These are phyloP conservation scores for Eulimnadia texana DNA, from an alignment of 1,140 invertebrate genomes.

Conservation along the genomic window DNA sequence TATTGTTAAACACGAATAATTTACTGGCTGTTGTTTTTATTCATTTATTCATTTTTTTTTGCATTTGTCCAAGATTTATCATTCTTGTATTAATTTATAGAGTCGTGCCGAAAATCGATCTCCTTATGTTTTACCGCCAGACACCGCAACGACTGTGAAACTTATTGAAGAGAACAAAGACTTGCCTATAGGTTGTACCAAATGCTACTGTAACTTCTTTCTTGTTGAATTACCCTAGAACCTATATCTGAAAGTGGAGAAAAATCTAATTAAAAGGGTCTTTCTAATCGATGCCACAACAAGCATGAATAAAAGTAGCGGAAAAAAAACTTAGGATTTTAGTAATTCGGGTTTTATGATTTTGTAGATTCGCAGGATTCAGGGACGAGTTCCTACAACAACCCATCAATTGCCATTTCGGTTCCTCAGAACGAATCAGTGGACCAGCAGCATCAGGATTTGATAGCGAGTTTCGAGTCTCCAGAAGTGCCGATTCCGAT, in stretches of 20 bases:
- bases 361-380: neutral
- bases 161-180: neutral
- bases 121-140: neutral
- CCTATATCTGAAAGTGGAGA: no score
- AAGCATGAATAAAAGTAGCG: no score
- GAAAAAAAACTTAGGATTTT: no score
- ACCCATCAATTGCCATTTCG: neutral
- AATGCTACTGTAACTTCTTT: no score
- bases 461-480: neutral
- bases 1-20: neutral
- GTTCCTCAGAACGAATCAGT: neutral
- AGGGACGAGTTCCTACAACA: neutral
- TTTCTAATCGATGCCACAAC: no score
- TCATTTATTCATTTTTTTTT: neutral
- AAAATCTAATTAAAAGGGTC: no score
- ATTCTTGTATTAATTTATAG: neutral
- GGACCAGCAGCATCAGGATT: neutral
- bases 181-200: neutral
- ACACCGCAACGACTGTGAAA: neutral
- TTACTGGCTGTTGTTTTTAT: neutral
- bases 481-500: constrained; percentile 8
- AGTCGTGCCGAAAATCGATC: neutral
- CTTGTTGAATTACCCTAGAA: no score
- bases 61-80: neutral
- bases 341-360: no score